Evolutionary conservation across 2,888 invertebrate species (phyloP).

Genomic region (Anorthoa munda): DNA sequence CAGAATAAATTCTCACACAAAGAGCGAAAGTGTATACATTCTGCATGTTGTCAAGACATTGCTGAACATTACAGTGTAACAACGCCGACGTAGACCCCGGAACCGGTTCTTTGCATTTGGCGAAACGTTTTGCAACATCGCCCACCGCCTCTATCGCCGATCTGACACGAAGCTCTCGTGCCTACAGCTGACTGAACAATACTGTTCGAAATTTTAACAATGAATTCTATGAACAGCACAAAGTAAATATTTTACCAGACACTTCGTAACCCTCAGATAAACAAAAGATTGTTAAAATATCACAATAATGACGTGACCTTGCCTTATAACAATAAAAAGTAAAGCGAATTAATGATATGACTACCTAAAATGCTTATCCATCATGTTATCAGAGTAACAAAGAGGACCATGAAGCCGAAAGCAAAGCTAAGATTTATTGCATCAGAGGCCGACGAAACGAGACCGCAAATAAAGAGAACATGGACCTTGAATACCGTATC

Average conservation of each 20-base stretch:
- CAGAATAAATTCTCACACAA: constrained; percentile 72
- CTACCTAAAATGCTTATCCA: constrained; percentile 85
- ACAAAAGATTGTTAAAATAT: constrained; percentile 64
- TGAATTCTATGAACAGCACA: constrained; percentile 21
- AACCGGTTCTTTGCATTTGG: constrained; percentile 84
- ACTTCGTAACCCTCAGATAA: constrained; percentile 58
- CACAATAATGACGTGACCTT: constrained; percentile 72
- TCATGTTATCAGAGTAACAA: constrained; percentile 87
- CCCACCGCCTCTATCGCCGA: constrained; percentile 54
- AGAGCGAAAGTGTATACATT: constrained; percentile 78
- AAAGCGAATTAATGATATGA: constrained; percentile 80
- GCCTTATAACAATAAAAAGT: constrained; percentile 77
- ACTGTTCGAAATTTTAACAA: constrained; percentile 31
- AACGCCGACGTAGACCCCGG: constrained; percentile 66
- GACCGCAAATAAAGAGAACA: constrained; percentile 91
- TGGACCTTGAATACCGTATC: constrained; percentile 89
- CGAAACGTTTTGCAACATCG: constrained; percentile 84
- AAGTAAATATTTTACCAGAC: constrained; percentile 43
- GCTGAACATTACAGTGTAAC: constrained; percentile 63
- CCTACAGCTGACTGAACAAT: constrained; percentile 33
- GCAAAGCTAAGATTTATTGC: constrained; percentile 88
- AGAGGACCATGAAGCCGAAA: constrained; percentile 87
- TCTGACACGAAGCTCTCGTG: constrained; percentile 37
- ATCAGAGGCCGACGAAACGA: constrained; percentile 89
- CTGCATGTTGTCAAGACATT: constrained; percentile 70